phyloP scores from a whole-genome alignment of 2,113 vertebrate species.

The Danionella cerebrum region DNA sequence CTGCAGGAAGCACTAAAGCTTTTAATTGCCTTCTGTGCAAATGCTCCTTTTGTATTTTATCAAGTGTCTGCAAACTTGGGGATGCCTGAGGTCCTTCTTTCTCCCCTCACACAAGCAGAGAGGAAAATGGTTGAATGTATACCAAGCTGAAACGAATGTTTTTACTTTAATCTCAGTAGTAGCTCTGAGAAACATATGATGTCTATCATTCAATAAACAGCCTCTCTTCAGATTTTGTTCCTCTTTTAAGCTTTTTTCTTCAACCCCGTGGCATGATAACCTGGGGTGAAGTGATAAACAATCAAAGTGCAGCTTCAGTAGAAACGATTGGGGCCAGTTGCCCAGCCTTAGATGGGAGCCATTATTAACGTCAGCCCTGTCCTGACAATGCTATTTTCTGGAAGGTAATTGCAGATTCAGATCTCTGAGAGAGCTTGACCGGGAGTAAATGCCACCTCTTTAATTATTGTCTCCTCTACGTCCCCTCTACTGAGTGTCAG shows the following conservation, averaged over 20 bases:
- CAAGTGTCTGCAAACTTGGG: conserved; percentile 63
- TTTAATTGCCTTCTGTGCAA: conserved; percentile 99
- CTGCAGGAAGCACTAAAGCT: conserved; percentile 97
- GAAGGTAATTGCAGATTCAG: conserved; percentile 80
- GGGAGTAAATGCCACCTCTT: conserved; percentile 88
- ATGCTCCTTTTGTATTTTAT: conserved; percentile 72
- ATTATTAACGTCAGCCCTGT: conserved; percentile 70
- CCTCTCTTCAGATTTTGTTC: conserved; percentile 44
- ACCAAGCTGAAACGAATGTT: neutral
- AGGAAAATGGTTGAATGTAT: conserved; percentile 16
- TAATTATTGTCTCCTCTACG: conserved; percentile 77
- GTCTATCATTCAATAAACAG: conserved; percentile 39
- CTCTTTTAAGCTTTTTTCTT: conserved; percentile 51
- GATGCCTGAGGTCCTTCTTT: conserved; percentile 8
- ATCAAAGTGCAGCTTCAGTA: conserved; percentile 70
- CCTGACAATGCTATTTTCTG: conserved; percentile 72
- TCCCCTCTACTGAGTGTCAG: conserved; percentile 67
- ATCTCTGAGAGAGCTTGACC: conserved; percentile 80
- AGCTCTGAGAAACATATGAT: neutral
- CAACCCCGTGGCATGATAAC: conserved; percentile 58
- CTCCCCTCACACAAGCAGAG: conserved; percentile 20
- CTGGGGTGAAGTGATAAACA: conserved; percentile 64
- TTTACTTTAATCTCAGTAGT: neutral
- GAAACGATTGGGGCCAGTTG: conserved; percentile 63
- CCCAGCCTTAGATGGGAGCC: conserved; percentile 56